Evolutionary conservation across 2,888 invertebrate species (phyloP), one percentile per base, ranked within the genome.

Genomic region (Acronicta leporina): DNA sequence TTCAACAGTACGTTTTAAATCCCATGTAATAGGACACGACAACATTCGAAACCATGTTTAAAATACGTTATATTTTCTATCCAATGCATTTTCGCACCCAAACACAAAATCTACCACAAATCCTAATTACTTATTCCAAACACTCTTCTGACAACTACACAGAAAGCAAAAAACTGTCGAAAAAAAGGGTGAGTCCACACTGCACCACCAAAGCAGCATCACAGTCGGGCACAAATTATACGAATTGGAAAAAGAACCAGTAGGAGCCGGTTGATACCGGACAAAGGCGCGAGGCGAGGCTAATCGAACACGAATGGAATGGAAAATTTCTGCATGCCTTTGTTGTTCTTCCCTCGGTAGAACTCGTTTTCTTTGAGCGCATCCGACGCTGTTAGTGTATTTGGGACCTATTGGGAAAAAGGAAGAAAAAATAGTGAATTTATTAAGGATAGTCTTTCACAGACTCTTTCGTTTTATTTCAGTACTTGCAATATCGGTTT

Each of bases 291-390:
- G 61, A 64, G 75, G 78, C 82, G 77, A 73, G 60, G 77, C 83
- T 86, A 87, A 86, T 84, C 80, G 87, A 86, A 84, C 82, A 75
- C 81, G 81, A 83, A 84, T 81, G 76, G 83, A 84, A 84, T 82
- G 79, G 72, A 75, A 80, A 75, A 79, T 80, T 81, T 81, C 80
- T 78, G 81, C 82, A 83, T 82, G 74, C 73, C 77, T 81, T 82
- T 82, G 80, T 82, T 80, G 75, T 81, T 80, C 75, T 80, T 80
- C 75, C 59, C 73, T 63, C 51, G 62, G 57, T 76, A 64, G 61
- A 82, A 79, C 77, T 74, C 75, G 64, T 79, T 81, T 80, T 77
- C 70, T 77, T 77, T 73, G 67, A 77, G 72, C 68, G 77, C 68
- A 77, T 76, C 65, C 54, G 45, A 70, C 62, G 44, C 59, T 61